phyloP scores from a whole-genome alignment of 1,140 invertebrate species.

The Trichonephila clavata region DNA sequence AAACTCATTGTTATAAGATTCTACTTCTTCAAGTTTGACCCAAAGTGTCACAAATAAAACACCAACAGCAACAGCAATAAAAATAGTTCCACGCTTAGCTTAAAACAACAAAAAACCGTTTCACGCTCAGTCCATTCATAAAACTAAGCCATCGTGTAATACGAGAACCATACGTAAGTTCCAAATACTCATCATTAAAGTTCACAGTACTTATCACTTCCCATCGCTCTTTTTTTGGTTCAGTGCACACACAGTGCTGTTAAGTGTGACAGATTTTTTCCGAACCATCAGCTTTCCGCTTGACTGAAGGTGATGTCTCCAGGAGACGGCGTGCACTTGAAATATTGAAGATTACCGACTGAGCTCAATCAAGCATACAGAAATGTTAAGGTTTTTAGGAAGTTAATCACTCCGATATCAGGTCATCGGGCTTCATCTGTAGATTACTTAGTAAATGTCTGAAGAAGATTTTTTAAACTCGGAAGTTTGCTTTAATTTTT shows the following conservation, averaged over 20 bases:
- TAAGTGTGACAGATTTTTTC: slow-evolving; percentile 26
- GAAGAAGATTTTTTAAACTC: too few relatives aligned
- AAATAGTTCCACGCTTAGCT: too few relatives aligned
- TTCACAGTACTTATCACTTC: slow-evolving; percentile 39
- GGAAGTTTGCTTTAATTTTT: too few relatives aligned
- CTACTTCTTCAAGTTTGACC: too few relatives aligned
- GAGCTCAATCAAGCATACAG: neutral
- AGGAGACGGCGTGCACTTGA: slow-evolving; percentile 29
- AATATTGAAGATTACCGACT: neutral
- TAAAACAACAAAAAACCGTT: too few relatives aligned
- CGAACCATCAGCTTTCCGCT: slow-evolving; percentile 3
- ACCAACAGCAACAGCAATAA: too few relatives aligned
- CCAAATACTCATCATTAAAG: neutral
- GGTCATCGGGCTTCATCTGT: neutral
- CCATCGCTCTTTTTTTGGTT: neutral
- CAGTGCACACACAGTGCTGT: neutral
- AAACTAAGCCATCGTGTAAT: too few relatives aligned
- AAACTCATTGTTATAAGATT: too few relatives aligned
- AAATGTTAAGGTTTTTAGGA: neutral
- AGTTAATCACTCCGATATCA: neutral
- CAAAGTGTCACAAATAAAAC: too few relatives aligned
- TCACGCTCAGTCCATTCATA: too few relatives aligned
- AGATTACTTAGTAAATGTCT: neutral
- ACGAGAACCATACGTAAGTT: neutral
- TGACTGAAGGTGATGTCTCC: neutral